These are phyloP conservation scores for Catocala fraxini DNA, from an alignment of 2,888 invertebrate genomes.

Conservation along the genomic window DNA sequence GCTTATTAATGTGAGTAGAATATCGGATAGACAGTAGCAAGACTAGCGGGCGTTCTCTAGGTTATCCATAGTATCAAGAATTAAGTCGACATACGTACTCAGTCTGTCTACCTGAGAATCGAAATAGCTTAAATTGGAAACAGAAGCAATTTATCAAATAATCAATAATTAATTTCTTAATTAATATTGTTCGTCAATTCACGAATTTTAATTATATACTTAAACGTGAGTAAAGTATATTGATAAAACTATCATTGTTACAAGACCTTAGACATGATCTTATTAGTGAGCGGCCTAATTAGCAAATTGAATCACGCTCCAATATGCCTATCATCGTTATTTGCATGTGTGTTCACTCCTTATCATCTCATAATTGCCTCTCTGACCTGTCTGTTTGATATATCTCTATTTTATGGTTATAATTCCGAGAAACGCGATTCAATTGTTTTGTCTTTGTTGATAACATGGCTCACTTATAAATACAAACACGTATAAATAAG, in stretches of 20 bases:
- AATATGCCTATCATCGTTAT: conserved; percentile 49
- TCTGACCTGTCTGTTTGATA: conserved; percentile 75
- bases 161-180: no score
- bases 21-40: no score
- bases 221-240: conserved; percentile 42
- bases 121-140: no score
- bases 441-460: conserved; percentile 67
- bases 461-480: conserved; percentile 41
- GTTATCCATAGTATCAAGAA: no score
- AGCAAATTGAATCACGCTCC: conserved; percentile 69
- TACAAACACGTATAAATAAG: conserved; percentile 33
- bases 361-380: conserved; percentile 72
- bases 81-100: no score
- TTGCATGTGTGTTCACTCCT: conserved; percentile 59
- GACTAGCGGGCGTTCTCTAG: no score
- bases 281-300: conserved; percentile 68
- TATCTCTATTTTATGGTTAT: conserved; percentile 60
- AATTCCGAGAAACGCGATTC: conserved; percentile 69
- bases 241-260: conserved; percentile 51
- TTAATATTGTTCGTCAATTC: no score
- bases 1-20: no score
- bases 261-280: conserved; percentile 57
- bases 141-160: no score
- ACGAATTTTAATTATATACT: conserved; percentile 20
- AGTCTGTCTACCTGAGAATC: no score